These are phyloP conservation scores for Drosophila leonis DNA, from an alignment of 2,888 invertebrate species.

Conservation along the genomic window DNA sequence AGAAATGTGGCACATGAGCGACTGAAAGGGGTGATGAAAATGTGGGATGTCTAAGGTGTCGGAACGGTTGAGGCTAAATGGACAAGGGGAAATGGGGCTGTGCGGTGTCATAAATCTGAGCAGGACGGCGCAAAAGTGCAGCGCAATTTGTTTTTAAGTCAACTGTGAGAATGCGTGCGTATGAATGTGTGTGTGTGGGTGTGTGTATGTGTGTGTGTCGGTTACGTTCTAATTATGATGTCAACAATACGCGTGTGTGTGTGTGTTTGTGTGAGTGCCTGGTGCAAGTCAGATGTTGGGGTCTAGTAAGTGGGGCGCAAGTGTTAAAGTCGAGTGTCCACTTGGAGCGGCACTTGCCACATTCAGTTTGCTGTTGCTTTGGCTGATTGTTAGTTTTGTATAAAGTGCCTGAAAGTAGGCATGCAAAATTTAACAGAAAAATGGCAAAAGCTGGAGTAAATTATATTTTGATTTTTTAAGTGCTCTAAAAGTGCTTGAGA, in stretches of 20 bases:
- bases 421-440: conserved; percentile 41
- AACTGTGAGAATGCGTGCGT: conserved; percentile 38
- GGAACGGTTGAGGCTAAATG: conserved; percentile 24
- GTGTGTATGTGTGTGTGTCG: conserved; percentile 35
- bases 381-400: conserved; percentile 39
- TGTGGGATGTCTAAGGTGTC: conserved; percentile 16
- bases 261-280: conserved; percentile 11
- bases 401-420: conserved; percentile 57
- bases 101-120: conserved; percentile 71
- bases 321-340: conserved; percentile 61
- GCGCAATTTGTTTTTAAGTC: conserved; percentile 77
- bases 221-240: conserved; percentile 77
- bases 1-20: conserved; percentile 67
- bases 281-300: neutral
- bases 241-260: conserved; percentile 56
- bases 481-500: neutral
- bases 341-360: conserved; percentile 46
- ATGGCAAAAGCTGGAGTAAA: neutral
- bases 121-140: conserved; percentile 64
- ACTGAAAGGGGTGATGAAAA: conserved; percentile 5
- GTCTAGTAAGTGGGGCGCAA: conserved; percentile 31
- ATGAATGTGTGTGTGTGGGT: conserved; percentile 33
- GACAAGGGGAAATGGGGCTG: conserved; percentile 40
- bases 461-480: neutral
- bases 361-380: conserved; percentile 34